phyloP scores from a whole-genome alignment of 2,888 invertebrate species.

The Lithophane ornitopus region DNA sequence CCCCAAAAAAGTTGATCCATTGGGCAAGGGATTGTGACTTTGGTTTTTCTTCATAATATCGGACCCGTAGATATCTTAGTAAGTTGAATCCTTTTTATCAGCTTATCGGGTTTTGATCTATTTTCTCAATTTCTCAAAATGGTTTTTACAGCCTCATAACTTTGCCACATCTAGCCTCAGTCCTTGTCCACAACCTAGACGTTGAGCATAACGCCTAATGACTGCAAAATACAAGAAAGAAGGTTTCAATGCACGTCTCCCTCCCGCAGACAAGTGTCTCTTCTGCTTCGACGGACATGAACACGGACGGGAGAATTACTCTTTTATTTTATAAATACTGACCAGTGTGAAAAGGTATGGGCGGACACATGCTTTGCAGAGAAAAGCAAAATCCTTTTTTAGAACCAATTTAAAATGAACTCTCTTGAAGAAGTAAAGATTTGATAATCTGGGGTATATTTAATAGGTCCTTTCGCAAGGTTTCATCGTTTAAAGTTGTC shows the following conservation, averaged over 20 bases:
- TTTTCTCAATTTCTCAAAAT: not conserved
- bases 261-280: slow-evolving; percentile 58
- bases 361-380: slow-evolving; percentile 26
- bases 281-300: slow-evolving; percentile 44
- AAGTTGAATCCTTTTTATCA: not conserved
- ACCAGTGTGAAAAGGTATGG: slow-evolving; percentile 36
- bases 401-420: slow-evolving; percentile 10
- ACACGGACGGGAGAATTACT: slow-evolving; percentile 25
- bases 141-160: not conserved
- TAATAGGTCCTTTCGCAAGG: not conserved
- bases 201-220: slow-evolving; percentile 70
- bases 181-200: slow-evolving; percentile 42
- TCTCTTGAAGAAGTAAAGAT: not conserved
- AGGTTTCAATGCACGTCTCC: slow-evolving; percentile 67
- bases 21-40: not conserved
- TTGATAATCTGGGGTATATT: not conserved
- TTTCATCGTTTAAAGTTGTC: not conserved
- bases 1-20: not conserved
- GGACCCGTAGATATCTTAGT: not conserved
- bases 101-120: not conserved
- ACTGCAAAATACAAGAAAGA: slow-evolving; percentile 70
- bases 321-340: slow-evolving; percentile 54
- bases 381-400: slow-evolving; percentile 34
- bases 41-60: not conserved
- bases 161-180: slow-evolving; percentile 28